These are phyloP conservation scores for Drosophila falleni DNA, from an alignment of 2,888 invertebrate genomes.

Conservation along the genomic window DNA sequence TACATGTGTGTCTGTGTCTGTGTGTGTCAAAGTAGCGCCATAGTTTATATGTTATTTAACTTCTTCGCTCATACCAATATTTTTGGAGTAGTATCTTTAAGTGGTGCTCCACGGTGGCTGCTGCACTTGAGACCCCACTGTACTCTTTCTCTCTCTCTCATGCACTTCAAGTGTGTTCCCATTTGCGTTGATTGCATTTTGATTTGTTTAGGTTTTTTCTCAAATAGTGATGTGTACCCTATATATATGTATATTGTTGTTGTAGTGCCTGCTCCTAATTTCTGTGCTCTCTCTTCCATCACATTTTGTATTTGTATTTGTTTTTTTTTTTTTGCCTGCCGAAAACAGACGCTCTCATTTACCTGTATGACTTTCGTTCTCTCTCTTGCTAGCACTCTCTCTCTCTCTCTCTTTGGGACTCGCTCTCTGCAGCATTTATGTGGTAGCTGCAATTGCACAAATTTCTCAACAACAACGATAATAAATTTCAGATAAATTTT, in stretches of 20 bases:
- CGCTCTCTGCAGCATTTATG: conserved; percentile 6
- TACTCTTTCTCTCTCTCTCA: not conserved
- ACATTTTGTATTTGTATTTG: not conserved
- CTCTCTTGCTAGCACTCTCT: conserved; percentile 9
- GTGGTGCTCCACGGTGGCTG: conserved; percentile 36
- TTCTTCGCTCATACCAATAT: conserved; percentile 5
- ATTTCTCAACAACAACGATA: conserved; percentile 31
- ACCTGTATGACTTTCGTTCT: conserved; percentile 19
- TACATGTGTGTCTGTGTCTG: not conserved
- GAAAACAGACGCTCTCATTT: conserved; percentile 23
- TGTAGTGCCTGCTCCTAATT: conserved; percentile 12
- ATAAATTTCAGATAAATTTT: conserved; percentile 52
- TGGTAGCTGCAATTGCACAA: conserved; percentile 34
- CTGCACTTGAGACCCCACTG: conserved; percentile 49
- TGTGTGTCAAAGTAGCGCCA: conserved; percentile 10
- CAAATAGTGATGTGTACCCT: conserved; percentile 21
- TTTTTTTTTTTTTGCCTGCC: conserved; percentile 7
- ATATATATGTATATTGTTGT: not conserved
- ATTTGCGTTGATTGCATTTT: conserved; percentile 59
- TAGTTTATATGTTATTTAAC: conserved; percentile 8
- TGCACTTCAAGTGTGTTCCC: conserved; percentile 28
- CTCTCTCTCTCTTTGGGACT: not conserved
- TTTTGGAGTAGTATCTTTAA: conserved; percentile 38
- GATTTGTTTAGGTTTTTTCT: conserved; percentile 49
- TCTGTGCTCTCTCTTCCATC: conserved; percentile 13